Evolutionary conservation across 1,140 invertebrate species (phyloP).

Genomic region (Rhopalosiphum maidis): DNA sequence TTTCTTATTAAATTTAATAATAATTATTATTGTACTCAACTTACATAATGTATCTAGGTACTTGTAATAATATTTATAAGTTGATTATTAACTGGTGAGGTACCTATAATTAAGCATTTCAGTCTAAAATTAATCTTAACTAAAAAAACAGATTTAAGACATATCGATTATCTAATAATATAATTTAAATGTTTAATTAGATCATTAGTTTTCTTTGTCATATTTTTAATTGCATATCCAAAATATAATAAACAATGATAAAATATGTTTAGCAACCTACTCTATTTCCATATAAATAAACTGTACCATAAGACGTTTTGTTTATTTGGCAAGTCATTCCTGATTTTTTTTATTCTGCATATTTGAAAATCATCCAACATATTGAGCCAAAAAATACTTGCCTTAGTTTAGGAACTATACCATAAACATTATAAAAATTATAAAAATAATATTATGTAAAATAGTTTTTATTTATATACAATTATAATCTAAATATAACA

Average conservation of each 20-base stretch:
- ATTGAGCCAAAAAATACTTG: conserved; percentile 37
- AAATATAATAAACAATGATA: background rate
- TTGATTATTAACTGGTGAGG: background rate
- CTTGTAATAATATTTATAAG: background rate
- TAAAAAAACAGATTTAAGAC: background rate
- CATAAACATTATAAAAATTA: background rate
- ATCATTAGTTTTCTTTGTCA: background rate
- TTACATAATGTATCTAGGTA: background rate
- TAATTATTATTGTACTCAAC: background rate
- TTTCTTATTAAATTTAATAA: background rate
- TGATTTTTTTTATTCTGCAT: conserved; percentile 20
- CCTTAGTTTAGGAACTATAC: background rate
- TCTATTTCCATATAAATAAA: conserved; percentile 31
- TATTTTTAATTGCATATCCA: background rate
- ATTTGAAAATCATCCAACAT: conserved; percentile 51
- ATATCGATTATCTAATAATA: background rate
- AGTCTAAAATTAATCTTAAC: background rate
- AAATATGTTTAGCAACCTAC: background rate
- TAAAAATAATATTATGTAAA: conserved; percentile 3
- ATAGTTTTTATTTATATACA: conserved; percentile 20
- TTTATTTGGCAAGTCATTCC: conserved; percentile 30
- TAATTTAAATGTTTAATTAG: background rate
- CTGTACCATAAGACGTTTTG: background rate
- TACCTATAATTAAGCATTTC: background rate
- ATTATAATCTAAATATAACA: background rate